Percentiles rank a stretch among this genome's conserved stretches.
These are phyloP conservation scores for Acleris laterana DNA, from an alignment of 2,888 invertebrate species.

Conservation along the genomic window DNA sequence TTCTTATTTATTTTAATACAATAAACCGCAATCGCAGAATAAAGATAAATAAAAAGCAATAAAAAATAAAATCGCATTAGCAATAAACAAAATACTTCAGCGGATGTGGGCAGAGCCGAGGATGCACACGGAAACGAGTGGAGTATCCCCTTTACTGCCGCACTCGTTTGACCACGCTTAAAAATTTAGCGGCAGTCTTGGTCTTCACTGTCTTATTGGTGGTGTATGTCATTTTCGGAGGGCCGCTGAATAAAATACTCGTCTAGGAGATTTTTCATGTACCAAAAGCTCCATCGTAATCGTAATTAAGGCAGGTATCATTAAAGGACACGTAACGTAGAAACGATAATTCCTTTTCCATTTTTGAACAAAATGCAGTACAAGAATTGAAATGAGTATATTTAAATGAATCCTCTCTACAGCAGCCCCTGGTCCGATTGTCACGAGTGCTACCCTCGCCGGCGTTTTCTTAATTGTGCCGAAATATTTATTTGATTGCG, in stretches of 20 bases:
- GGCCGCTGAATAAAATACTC: too few species aligned
- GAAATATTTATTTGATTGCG: conserved; percentile 85
- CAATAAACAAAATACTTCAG: conserved; percentile 85
- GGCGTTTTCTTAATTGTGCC: conserved; percentile 85
- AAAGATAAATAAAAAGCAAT: conserved; percentile 85
- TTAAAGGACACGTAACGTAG: too few species aligned
- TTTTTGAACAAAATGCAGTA: not conserved
- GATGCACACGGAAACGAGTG: conserved; percentile 65
- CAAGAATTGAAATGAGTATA: conserved; percentile 14
- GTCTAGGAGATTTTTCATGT: too few species aligned
- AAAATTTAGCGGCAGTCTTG: too few species aligned
- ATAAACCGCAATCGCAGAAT: conserved; percentile 85
- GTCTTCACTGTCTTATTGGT: too few species aligned
- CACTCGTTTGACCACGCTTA: not conserved
- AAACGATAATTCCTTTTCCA: too few species aligned
- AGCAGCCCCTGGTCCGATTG: conserved; percentile 63
- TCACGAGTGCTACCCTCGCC: conserved; percentile 82
- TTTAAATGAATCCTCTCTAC: conserved; percentile 60
- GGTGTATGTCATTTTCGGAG: too few species aligned
- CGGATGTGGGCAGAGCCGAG: conserved; percentile 82
- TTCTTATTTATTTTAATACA: conserved; percentile 85
- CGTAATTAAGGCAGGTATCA: not conserved
- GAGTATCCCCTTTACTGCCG: conserved; percentile 39
- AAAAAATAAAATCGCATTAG: conserved; percentile 85
- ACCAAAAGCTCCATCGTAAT: too few species aligned